Evolutionary conservation across 2,888 invertebrate species (phyloP).

Genomic region (Galeopsomyia nigrocyanea): DNA sequence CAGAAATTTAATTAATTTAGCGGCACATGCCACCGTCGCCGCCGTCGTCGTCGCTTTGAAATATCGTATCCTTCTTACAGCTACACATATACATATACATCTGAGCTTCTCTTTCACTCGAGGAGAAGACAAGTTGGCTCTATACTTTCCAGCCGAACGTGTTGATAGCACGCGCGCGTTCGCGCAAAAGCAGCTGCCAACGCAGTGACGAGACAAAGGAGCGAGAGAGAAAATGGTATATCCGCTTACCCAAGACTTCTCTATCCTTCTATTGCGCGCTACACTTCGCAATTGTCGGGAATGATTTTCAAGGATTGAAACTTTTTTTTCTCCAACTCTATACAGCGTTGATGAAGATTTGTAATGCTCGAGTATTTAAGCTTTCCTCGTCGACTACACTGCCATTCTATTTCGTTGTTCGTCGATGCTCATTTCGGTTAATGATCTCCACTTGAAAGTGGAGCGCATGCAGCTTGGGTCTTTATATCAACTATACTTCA

Average conservation of each 20-base stretch:
- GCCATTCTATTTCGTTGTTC: not conserved
- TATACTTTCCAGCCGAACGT: too few species aligned
- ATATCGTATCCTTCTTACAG: too few species aligned
- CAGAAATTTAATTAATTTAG: constrained; percentile 65
- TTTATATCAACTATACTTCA: too few species aligned
- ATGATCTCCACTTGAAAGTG: constrained; percentile 28
- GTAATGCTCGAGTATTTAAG: too few species aligned
- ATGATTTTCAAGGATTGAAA: too few species aligned
- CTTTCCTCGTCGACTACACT: not conserved
- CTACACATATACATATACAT: too few species aligned
- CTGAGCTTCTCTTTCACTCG: not conserved
- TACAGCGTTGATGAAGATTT: too few species aligned
- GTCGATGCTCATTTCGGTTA: not conserved
- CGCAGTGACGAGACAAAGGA: constrained; percentile 7
- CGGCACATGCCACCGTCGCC: constrained; percentile 55
- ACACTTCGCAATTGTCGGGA: too few species aligned
- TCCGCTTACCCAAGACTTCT: constrained; percentile 20
- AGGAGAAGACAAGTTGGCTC: too few species aligned
- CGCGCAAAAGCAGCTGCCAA: constrained; percentile 11
- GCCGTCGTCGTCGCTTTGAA: constrained; percentile 60
- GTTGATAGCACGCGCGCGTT: not conserved
- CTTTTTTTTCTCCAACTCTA: constrained; percentile 5
- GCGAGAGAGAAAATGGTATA: constrained; percentile 54
- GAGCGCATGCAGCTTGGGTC: not conserved
- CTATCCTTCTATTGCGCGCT: not conserved